Conservation (phyloP, 1,140 invertebrate species). For the Pemphigus obesinymphae region DNA sequence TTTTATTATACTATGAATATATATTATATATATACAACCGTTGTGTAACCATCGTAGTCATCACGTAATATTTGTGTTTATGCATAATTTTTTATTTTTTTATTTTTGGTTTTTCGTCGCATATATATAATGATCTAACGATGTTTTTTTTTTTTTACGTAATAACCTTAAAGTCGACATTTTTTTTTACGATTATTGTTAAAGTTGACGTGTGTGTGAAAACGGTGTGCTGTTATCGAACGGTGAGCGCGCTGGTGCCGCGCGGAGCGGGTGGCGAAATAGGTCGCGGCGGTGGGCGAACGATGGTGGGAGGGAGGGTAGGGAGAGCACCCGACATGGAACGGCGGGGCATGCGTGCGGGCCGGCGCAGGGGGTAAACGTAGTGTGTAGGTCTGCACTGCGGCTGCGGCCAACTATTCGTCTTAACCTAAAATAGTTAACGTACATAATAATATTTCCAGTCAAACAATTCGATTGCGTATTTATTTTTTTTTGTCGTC, state of each 20-base stretch:
- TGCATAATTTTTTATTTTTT: not conserved
- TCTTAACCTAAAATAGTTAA: conserved; percentile 20
- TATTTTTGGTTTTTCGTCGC: not conserved
- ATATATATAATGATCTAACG: not conserved
- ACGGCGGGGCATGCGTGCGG: not conserved
- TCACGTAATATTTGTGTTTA: not conserved
- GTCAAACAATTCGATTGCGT: not conserved
- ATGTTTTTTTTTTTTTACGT: not conserved
- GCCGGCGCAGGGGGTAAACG: not conserved
- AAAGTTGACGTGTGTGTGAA: not conserved
- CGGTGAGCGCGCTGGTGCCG: conserved; percentile 14
- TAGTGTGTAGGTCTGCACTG: conserved; percentile 25
- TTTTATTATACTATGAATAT: too few species aligned
- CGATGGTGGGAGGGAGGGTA: not conserved
- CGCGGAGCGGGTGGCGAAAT: conserved; percentile 24
- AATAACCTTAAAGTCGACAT: conserved; percentile 4
- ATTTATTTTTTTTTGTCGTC: too few species aligned
- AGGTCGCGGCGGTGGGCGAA: conserved; percentile 3
- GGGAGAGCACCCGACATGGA: too few species aligned
- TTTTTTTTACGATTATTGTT: conserved; percentile 1
- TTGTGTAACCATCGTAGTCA: not conserved
- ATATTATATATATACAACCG: not conserved
- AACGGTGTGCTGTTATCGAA: conserved; percentile 29
- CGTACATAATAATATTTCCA: not conserved
- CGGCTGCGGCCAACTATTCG: conserved; percentile 22